phyloP scores from a whole-genome alignment of 2,113 vertebrate species.

The Gymnorhina tibicen region DNA sequence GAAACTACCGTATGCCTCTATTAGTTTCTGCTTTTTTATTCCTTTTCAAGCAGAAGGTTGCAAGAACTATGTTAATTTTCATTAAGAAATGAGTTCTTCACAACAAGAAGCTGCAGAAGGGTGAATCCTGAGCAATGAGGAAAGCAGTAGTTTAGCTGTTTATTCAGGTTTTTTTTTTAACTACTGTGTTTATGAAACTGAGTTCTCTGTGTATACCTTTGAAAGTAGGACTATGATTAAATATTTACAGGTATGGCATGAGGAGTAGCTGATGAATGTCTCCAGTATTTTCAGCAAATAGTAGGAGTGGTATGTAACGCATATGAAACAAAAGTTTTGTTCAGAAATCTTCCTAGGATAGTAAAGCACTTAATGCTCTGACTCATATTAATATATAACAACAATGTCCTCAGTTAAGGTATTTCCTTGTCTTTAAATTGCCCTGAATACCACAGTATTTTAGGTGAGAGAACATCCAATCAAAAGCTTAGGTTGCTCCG shows the following conservation, averaged over 20 bases:
- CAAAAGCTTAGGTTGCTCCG: background rate
- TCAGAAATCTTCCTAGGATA: background rate
- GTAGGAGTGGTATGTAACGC: background rate
- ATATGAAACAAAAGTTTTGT: background rate
- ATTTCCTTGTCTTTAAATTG: background rate
- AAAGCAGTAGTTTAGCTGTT: background rate
- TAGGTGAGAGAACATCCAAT: background rate
- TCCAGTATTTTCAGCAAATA: background rate
- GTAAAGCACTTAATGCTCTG: background rate
- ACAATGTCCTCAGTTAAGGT: background rate
- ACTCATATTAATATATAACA: background rate
- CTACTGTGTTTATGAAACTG: background rate
- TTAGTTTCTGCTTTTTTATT: background rate
- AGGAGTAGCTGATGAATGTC: slow-evolving; percentile 26
- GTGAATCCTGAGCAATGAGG: background rate
- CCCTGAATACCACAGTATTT: background rate
- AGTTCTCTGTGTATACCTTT: slow-evolving; percentile 8
- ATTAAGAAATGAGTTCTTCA: background rate
- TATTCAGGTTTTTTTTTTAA: background rate
- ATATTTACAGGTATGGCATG: slow-evolving; percentile 41
- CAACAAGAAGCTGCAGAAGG: background rate
- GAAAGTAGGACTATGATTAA: slow-evolving; percentile 56
- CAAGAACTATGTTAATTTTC: background rate
- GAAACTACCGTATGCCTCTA: rapidly evolving
- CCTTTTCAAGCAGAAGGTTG: background rate